Evolutionary conservation across 1,140 invertebrate genomes (phyloP), one percentile per base, ranked within the genome.

Genomic region (Acromyrmex heyeri): DNA sequence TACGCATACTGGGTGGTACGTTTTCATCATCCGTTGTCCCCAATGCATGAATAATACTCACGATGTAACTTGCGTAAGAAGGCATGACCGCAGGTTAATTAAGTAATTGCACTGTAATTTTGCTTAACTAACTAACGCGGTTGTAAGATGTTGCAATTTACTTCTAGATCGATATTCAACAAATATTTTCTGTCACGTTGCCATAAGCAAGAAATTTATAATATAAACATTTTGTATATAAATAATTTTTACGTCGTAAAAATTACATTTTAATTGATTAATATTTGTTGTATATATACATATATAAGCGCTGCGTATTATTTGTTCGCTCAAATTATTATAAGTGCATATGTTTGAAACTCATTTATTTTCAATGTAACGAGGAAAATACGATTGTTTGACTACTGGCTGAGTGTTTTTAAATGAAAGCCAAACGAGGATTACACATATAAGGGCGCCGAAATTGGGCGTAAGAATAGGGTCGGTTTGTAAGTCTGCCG

Each of bases 31-130:
- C 53, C 59, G 34, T 7, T 81, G 85, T 48, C 88, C 83, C 48
- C 90, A 64, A 88, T 91, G 24, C 90, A 90, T 90, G 59, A 10
- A 67, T 90, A 91, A 91, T 91, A 14, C 48, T 86, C 86, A 91
- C 88, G 69, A 89, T 24, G 30, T 34, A 53, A 55, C 88, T 90
- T 90, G 70, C 81, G 76, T 77, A 90, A 90, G 86, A 90, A 86
- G 62, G 72, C 50, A 78, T 53, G 8, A 30, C n/a, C 21, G 48
- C 72, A 55, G 48, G 55, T 27, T 77, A 88, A 86, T 86, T 87
- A 81, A 50, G 86, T 69, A 85, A 90, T 79, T 64, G 64, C 59
- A 65, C 65, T 62, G 16, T 75, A 8, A 67, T 67, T 67, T 55
- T 38, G 38, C 59, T 21, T 21, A 21, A 21, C 21, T 34, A 55